Evolutionary conservation across 2,797 vertebrate genomes (phyloP), one percentile per base, ranked within the genome.

Genomic region (Ataeniobius toweri): DNA sequence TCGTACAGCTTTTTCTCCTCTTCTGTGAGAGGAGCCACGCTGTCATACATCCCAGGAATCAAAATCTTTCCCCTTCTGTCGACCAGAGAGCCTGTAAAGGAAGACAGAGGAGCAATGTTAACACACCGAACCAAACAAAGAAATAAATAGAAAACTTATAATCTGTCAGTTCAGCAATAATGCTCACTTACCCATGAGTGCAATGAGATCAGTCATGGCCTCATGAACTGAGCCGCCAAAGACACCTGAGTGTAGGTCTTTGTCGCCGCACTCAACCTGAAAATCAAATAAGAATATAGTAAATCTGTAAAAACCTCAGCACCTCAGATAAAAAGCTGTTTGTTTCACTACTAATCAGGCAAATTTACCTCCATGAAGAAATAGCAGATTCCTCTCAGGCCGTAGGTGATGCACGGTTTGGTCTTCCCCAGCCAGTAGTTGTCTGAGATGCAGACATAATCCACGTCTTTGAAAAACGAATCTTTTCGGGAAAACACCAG

Each of bases 391-490:
- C 98, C 98, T 80, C 98, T 94, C 83, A 99, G 96, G 0, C 98
- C 98, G 0, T 99, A 99, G 0, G 98, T 99, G 91, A 99, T 96
- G 89, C 98, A 99, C 16, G 98, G 98, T 83, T 99, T 99, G 79
- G 85, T 96, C 90, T 99, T 99, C 41, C 98, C 98, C 75, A 99
- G 95, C 98, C 98, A 99, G 91, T 99, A 99, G 89, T 99, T 99
- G 93, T 99, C 98, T 2, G 98, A 99, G 89, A 99, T 99, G 92
- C 98, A 99, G 81, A 99, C 50, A 0, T 97, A 99, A 92, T 99
- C 98, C 61, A 99, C 98, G 0, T 94, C 97, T 88, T 97, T 98
- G 14, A 99, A 96, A 92, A 99, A 99, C 1, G 92, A 82, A 71
- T 98, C 97, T 86, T 95, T 96, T 14, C 93, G 94, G 39, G 97